These are phyloP conservation scores for Spodoptera picta DNA, from an alignment of 2,888 invertebrate species.

Conservation along the genomic window DNA sequence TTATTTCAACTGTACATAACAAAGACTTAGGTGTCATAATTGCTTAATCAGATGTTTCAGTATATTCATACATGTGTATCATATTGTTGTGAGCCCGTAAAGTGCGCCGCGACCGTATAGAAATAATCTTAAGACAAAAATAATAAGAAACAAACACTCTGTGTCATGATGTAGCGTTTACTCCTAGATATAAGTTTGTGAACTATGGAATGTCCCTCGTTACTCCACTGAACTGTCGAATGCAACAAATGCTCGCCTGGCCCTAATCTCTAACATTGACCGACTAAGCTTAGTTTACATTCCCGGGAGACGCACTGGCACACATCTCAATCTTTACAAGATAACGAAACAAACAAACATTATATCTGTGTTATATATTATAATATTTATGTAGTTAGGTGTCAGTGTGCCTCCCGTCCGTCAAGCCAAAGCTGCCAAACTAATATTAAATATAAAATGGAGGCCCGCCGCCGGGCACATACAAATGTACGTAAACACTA, in stretches of 20 bases:
- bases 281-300: slow-evolving; percentile 65
- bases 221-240: slow-evolving; percentile 37
- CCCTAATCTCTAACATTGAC: slow-evolving; percentile 74
- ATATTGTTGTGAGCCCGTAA: slow-evolving; percentile 40
- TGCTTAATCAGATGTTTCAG: slow-evolving; percentile 19
- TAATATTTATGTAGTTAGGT: neutral
- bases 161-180: slow-evolving; percentile 74
- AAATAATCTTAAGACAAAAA: slow-evolving; percentile 61
- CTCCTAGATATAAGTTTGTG: slow-evolving; percentile 69
- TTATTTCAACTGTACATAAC: slow-evolving; percentile 15
- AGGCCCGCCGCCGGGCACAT: slow-evolving; percentile 37
- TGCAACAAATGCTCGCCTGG: slow-evolving; percentile 75
- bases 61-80: slow-evolving; percentile 41
- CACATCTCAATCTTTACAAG: neutral
- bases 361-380: neutral
- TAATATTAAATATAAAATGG: slow-evolving; percentile 54
- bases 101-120: slow-evolving; percentile 48
- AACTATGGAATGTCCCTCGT: slow-evolving; percentile 79
- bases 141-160: slow-evolving; percentile 68
- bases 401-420: slow-evolving; percentile 29
- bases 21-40: neutral
- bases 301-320: slow-evolving; percentile 47
- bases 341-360: too few relatives aligned
- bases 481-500: slow-evolving; percentile 63
- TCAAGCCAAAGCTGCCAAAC: slow-evolving; percentile 66